These are phyloP conservation scores for Parochlus steinenii DNA, from an alignment of 2,888 invertebrate species.

Conservation along the genomic window DNA sequence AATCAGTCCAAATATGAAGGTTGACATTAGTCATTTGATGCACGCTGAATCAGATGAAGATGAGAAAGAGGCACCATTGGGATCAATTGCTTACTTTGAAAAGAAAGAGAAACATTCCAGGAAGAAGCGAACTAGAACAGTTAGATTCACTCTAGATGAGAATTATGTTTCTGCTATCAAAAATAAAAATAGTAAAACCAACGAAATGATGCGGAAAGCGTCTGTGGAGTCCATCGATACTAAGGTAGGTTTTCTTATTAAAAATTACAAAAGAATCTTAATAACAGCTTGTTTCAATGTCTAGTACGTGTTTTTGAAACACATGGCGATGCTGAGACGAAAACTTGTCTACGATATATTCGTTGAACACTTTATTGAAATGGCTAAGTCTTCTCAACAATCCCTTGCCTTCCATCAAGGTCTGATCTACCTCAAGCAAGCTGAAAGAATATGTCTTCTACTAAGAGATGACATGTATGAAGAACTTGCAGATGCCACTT, in stretches of 20 bases:
- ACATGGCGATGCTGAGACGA: slow-evolving; percentile 39
- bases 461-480: slow-evolving; percentile 39
- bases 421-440: slow-evolving; percentile 51
- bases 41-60: slow-evolving; percentile 24
- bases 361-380: slow-evolving; percentile 51
- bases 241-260: slow-evolving; percentile 32
- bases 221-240: slow-evolving; percentile 37
- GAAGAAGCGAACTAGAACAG: slow-evolving; percentile 14
- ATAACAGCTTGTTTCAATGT: not conserved
- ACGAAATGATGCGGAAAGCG: slow-evolving; percentile 21
- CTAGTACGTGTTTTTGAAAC: slow-evolving; percentile 11
- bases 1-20: slow-evolving; percentile 30
- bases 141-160: slow-evolving; percentile 5
- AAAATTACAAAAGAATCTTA: too few relatives aligned
- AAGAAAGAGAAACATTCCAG: slow-evolving; percentile 17
- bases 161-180: slow-evolving; percentile 15
- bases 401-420: slow-evolving; percentile 44
- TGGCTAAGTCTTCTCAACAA: slow-evolving; percentile 46
- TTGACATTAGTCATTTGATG: not conserved
- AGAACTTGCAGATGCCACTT: slow-evolving; percentile 35
- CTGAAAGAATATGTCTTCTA: slow-evolving; percentile 45
- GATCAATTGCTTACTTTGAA: slow-evolving; percentile 16
- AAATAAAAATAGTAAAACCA: slow-evolving; percentile 24
- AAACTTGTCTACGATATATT: slow-evolving; percentile 51
- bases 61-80: slow-evolving; percentile 20